Evolutionary conservation across 1,140 invertebrate species (phyloP).

Genomic region (Geopemphigus sp.): DNA sequence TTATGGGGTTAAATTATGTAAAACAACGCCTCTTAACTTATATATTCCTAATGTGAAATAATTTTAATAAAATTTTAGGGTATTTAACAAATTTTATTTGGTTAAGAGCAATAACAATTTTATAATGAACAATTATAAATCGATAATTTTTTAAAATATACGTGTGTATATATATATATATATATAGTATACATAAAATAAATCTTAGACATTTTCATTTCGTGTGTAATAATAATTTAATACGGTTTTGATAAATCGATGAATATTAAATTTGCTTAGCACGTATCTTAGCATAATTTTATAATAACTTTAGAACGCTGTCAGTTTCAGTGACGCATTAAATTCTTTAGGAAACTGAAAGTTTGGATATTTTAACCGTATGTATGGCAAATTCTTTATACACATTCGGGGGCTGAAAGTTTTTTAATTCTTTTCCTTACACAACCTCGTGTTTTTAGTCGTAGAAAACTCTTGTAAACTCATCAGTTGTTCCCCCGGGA

Average conservation of each 20-base stretch:
- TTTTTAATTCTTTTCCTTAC: neutral
- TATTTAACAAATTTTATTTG: too few species aligned
- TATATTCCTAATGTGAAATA: too few species aligned
- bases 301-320: constrained; percentile 28
- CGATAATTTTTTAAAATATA: too few species aligned
- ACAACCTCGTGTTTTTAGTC: constrained; percentile 29
- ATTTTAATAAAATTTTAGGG: too few species aligned
- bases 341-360: constrained; percentile 7
- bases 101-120: too few species aligned
- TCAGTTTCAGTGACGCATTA: constrained; percentile 25
- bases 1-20: too few species aligned
- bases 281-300: neutral
- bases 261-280: neutral
- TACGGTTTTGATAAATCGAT: neutral
- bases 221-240: neutral
- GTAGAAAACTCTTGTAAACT: constrained; percentile 48
- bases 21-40: too few species aligned
- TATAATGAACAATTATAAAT: too few species aligned
- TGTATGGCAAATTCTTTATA: constrained; percentile 13
- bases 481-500: constrained; percentile 38
- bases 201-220: neutral
- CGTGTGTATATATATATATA: too few species aligned
- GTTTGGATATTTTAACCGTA: constrained; percentile 2
- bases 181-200: too few species aligned
- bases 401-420: neutral